Percentiles rank a stretch among this genome's conserved stretches.
phyloP scores from a whole-genome alignment of 2,797 vertebrate species.

The Philypnodon macrostomus region DNA sequence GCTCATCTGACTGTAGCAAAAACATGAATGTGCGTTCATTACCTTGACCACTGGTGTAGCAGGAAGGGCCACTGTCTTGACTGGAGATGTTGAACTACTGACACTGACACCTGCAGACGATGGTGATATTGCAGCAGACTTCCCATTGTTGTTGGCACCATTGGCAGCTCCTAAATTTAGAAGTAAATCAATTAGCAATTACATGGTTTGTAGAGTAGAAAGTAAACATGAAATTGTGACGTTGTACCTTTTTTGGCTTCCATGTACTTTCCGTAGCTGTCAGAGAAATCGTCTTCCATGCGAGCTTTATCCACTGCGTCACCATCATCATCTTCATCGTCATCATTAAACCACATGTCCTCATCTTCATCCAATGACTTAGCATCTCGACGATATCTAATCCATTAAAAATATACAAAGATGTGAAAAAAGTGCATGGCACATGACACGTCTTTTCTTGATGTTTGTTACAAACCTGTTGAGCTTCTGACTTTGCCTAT shows the following conservation, averaged over 20 bases:
- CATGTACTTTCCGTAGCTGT: constrained; percentile 98
- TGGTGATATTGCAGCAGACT: constrained; percentile 81
- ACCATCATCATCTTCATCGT: constrained; percentile 92
- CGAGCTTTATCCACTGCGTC: constrained; percentile 91
- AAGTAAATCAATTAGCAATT: constrained; percentile 63
- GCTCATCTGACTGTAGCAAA: too few species aligned
- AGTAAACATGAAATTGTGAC: neutral
- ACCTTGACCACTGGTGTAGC: constrained; percentile 89
- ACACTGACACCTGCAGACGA: constrained; percentile 80
- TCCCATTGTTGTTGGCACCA: constrained; percentile 83
- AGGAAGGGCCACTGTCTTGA: constrained; percentile 82
- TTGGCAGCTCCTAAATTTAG: constrained; percentile 83
- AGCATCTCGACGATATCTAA: constrained; percentile 90
- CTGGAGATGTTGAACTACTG: constrained; percentile 81
- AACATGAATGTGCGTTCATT: constrained; percentile 3
- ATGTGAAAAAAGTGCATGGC: neutral
- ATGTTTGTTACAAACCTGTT: constrained; percentile 80
- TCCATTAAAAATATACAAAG: neutral
- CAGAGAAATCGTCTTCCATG: constrained; percentile 92
- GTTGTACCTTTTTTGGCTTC: constrained; percentile 98
- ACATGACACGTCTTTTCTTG: neutral
- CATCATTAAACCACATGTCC: constrained; percentile 97
- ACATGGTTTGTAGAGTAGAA: neutral
- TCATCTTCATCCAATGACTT: constrained; percentile 92
- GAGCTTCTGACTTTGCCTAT: constrained; percentile 92